These are phyloP conservation scores for Rhabdomys pumilio DNA, from an alignment of 2,797 vertebrate species.

Conservation along the genomic window DNA sequence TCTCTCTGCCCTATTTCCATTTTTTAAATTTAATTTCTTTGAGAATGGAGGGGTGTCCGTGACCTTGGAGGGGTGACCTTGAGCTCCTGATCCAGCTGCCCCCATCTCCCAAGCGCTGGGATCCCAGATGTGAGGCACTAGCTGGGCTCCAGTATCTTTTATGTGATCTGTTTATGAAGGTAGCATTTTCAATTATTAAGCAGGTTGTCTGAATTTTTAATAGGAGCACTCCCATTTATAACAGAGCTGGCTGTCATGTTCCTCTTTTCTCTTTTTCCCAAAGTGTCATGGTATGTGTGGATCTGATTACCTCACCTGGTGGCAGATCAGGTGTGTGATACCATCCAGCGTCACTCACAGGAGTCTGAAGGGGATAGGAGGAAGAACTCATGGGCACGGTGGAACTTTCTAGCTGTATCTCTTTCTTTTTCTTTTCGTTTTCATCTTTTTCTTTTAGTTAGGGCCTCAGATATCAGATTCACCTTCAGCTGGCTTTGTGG, in stretches of 20 bases:
- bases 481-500: background rate
- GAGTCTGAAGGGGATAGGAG: background rate
- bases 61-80: background rate
- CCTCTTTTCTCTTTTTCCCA: background rate
- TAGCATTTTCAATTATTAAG: conserved; percentile 71
- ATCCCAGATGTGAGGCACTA: background rate
- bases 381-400: too few relatives aligned
- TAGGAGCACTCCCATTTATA: conserved; percentile 43
- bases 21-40: background rate
- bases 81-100: too few relatives aligned
- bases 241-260: background rate
- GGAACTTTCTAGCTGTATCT: background rate
- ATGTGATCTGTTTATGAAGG: conserved; percentile 38
- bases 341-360: conserved; percentile 20
- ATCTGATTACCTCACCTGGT: conserved; percentile 60
- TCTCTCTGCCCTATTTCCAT: background rate
- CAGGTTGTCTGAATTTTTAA: conserved; percentile 70
- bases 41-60: background rate
- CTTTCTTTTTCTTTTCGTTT: background rate
- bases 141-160: conserved; percentile 34
- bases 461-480: background rate
- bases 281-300: background rate
- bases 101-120: background rate
- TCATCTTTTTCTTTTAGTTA: background rate
- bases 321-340: conserved; percentile 54